Conservation (phyloP, 1,140 invertebrate genomes). For the Temnothorax nylanderi region DNA sequence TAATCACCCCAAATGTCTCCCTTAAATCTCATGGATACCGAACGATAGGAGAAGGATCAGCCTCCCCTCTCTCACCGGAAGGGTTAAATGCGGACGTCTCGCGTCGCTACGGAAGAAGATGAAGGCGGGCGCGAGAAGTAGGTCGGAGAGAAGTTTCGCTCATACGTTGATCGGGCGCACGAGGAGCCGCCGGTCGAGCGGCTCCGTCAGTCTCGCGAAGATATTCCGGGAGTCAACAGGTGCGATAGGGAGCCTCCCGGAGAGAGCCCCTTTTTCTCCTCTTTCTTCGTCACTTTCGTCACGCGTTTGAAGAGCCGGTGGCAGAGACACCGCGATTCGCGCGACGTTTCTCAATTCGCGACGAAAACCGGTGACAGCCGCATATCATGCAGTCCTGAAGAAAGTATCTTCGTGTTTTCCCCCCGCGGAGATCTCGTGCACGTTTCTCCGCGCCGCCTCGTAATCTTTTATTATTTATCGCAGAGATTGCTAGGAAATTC, state of each 20-base stretch:
- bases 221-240: slow-evolving; percentile 85
- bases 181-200: slow-evolving; percentile 77
- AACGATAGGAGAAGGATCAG: background rate
- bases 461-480: background rate
- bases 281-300: background rate
- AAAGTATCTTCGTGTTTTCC: background rate
- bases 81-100: slow-evolving; percentile 36
- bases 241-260: slow-evolving; percentile 70
- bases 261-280: background rate
- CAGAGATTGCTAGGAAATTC: background rate
- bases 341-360: background rate
- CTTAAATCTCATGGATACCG: background rate
- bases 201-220: slow-evolving; percentile 84
- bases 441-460: background rate
- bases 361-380: slow-evolving; percentile 14
- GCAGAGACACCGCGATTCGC: background rate
- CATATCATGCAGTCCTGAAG: slow-evolving; percentile 50
- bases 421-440: too few species aligned
- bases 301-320: background rate
- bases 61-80: slow-evolving; percentile 21
- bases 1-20: background rate
- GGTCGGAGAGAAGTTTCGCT: slow-evolving; percentile 81
- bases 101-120: slow-evolving; percentile 65
- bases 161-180: slow-evolving; percentile 65
- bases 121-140: slow-evolving; percentile 76